These are phyloP conservation scores for Vesta saturnalis DNA, from an alignment of 2,888 invertebrate genomes.

Conservation along the genomic window DNA sequence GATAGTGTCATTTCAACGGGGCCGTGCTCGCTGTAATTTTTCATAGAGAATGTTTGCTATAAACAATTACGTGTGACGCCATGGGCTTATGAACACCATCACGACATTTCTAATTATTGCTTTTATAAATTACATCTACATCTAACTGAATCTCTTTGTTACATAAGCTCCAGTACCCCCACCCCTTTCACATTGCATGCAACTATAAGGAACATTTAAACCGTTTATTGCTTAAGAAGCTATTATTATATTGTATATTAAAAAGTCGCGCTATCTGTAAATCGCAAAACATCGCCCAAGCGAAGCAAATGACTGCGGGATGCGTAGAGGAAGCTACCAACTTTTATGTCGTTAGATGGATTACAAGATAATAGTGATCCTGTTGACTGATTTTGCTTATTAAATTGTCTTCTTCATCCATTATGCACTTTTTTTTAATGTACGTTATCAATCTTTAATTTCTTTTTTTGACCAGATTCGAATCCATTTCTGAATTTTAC, in stretches of 20 bases:
- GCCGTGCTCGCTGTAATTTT: constrained; percentile 39
- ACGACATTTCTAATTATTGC: constrained; percentile 39
- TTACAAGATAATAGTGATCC: constrained; percentile 34
- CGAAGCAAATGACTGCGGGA: constrained; percentile 53
- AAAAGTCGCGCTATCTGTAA: constrained; percentile 52
- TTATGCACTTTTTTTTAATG: background rate
- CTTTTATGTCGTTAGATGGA: constrained; percentile 44
- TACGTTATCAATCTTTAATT: background rate
- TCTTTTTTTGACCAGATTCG: background rate
- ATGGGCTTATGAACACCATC: constrained; percentile 39
- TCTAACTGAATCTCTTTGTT: constrained; percentile 24
- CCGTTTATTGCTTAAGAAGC: constrained; percentile 44
- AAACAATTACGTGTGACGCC: constrained; percentile 41
- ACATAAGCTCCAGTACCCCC: constrained; percentile 20
- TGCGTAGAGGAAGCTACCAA: constrained; percentile 42
- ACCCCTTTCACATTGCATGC: constrained; percentile 24
- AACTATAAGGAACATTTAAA: constrained; percentile 31
- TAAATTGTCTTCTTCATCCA: constrained; percentile 9
- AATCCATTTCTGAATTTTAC: background rate
- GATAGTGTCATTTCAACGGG: constrained; percentile 36
- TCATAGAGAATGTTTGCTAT: constrained; percentile 37
- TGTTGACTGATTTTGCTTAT: constrained; percentile 28
- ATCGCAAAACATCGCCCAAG: constrained; percentile 52
- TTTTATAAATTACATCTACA: constrained; percentile 27
- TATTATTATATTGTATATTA: constrained; percentile 54